A percentile compares a stretch with the other conserved stretches of the same genome.
Conservation (phyloP, 2,797 vertebrate species). For the Rhodeus uyekii region DNA sequence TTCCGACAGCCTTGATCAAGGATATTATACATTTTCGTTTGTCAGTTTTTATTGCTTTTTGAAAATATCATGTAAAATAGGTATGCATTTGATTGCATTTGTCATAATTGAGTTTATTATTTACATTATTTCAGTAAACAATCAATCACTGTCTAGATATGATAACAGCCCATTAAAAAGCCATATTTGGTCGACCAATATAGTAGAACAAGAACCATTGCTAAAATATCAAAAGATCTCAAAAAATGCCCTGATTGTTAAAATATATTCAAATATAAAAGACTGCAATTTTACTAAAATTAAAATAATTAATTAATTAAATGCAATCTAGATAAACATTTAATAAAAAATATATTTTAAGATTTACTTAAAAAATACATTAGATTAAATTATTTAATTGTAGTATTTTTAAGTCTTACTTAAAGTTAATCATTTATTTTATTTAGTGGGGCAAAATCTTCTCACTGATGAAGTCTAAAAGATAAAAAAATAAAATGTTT, state of each 20-base stretch:
- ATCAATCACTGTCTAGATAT: not conserved
- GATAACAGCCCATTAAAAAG: not conserved
- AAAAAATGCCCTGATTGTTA: not conserved
- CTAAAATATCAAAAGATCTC: not conserved
- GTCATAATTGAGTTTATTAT: not conserved
- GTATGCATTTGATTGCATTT: not conserved
- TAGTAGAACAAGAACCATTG: not conserved
- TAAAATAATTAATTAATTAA: too few species aligned
- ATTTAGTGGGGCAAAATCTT: too few species aligned
- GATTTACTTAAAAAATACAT: too few species aligned
- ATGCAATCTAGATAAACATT: too few species aligned
- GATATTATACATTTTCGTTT: too few species aligned
- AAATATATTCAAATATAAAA: not conserved
- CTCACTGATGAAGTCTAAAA: not conserved
- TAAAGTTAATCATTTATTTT: too few species aligned
- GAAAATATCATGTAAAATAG: not conserved
- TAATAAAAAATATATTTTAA: too few species aligned
- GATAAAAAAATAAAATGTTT: not conserved
- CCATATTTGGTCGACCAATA: not conserved
- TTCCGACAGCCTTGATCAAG: not conserved
- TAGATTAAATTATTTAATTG: too few species aligned
- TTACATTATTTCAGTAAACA: not conserved
- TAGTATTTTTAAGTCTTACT: too few species aligned
- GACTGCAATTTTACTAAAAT: not conserved
- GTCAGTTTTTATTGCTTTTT: not conserved